These are phyloP conservation scores for Lasioglossum lativentre DNA, from an alignment of 2,888 invertebrate species.

Conservation along the genomic window DNA sequence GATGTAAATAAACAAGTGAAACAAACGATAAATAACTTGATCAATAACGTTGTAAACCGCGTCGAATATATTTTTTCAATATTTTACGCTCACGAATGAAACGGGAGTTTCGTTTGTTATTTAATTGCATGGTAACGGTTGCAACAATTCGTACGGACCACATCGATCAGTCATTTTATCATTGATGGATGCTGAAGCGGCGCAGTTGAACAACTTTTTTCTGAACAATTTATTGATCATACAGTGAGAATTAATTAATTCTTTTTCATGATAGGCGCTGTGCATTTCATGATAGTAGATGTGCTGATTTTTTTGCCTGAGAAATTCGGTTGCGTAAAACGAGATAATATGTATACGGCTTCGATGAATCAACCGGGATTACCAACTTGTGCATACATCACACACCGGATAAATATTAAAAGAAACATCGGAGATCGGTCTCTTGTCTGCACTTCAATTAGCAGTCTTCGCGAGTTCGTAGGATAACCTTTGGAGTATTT, in stretches of 20 bases:
- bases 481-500: slow-evolving; percentile 9
- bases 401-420: slow-evolving; percentile 8
- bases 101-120: slow-evolving; percentile 1
- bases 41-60: background rate
- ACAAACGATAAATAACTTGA: background rate
- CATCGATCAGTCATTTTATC: background rate
- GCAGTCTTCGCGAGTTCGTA: background rate
- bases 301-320: background rate
- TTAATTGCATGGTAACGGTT: background rate
- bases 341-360: background rate
- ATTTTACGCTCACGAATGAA: background rate
- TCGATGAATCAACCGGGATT: slow-evolving; percentile 6
- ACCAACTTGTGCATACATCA: background rate
- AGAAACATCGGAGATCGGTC: background rate
- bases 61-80: background rate
- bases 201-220: background rate
- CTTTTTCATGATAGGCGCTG: background rate
- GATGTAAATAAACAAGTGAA: background rate
- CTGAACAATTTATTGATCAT: background rate
- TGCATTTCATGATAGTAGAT: background rate
- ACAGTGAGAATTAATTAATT: background rate
- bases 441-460: slow-evolving; percentile 15
- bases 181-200: background rate
- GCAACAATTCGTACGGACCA: background rate
- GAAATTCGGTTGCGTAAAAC: slow-evolving; percentile 12